Evolutionary conservation across 2,113 vertebrate genomes (phyloP).

Genomic region (Tympanuchus pallidicinctus): DNA sequence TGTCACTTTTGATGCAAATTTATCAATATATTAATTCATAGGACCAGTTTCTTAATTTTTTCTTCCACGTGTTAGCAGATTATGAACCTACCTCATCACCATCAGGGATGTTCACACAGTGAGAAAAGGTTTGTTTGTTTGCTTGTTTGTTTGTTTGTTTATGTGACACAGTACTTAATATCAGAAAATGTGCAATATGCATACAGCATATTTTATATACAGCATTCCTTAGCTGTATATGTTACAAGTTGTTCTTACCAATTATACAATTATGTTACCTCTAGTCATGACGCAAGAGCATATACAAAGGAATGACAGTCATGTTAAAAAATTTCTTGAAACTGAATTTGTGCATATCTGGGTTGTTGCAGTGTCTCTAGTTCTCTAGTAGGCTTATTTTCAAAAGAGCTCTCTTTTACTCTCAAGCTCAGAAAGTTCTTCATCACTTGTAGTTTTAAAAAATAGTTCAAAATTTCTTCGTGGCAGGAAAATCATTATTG

Average conservation of each 20-base stretch:
- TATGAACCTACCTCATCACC: not conserved
- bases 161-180: accelerated
- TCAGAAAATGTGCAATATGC: not conserved
- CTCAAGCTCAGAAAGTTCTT: not conserved
- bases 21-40: accelerated
- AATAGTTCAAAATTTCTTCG: not conserved
- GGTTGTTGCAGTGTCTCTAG: accelerated
- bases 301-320: not conserved
- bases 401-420: not conserved
- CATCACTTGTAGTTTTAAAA: not conserved
- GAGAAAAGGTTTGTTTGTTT: not conserved
- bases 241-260: not conserved
- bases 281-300: not conserved
- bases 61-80: not conserved
- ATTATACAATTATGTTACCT: not conserved
- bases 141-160: no score
- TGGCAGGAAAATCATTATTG: not conserved
- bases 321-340: not conserved
- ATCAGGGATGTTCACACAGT: not conserved
- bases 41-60: not conserved
- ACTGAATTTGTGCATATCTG: accelerated
- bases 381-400: not conserved
- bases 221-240: not conserved
- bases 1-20: not conserved
- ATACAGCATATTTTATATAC: no score